Base-by-base conservation (phyloP, 2,888 invertebrate genomes). In the Allolobophora icterica region DNA sequence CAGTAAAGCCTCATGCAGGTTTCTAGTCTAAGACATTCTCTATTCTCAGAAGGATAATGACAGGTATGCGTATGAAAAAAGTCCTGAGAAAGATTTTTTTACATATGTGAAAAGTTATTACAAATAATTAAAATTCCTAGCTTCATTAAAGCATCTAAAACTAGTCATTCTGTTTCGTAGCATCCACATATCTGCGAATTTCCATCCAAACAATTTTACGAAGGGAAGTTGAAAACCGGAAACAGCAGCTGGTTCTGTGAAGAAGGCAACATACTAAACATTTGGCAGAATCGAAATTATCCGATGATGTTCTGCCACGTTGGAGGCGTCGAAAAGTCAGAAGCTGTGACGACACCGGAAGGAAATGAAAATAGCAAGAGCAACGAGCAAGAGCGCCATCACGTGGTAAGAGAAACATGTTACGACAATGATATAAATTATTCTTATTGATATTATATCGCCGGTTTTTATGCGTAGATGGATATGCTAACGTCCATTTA, bases 351-450 rank as follows among this genome's bases (percentile, higher is more conserved):
- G 34, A 94, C 94, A 17, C 93, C 93, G 33, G 94, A 94, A 30
- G 94, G 94, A 34, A 94, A 94, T 91, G 94, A 94, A 84, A 92
- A 93, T 84, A 94, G 94, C n/a, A 93, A 93, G 91, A 94, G 93
- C 90, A 94, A 94, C 90, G 91, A 89, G 17, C 92, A 52, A 24
- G 94, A 94, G 92, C 92, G 93, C 4, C 91, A 93, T 30, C 92
- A 94, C 90, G 94, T 93, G 92, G 94, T 94, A 92, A 91, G 93
- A 89, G 21, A 87, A 87, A 19, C 1, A 52, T 87, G 33, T n/a
- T 35, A n/a, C 24, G 4, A 21, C 33, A 24, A 24, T 52, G 52
- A 24, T 6, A 52, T 6, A 24, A 24, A 1, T 52, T 6, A 52
- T 2, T 24, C 1, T 24, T 52, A 52, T 52, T 52, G 21, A 52